These are phyloP conservation scores for Lucifuga dentata DNA, from an alignment of 2,113 vertebrate species.

Conservation along the genomic window DNA sequence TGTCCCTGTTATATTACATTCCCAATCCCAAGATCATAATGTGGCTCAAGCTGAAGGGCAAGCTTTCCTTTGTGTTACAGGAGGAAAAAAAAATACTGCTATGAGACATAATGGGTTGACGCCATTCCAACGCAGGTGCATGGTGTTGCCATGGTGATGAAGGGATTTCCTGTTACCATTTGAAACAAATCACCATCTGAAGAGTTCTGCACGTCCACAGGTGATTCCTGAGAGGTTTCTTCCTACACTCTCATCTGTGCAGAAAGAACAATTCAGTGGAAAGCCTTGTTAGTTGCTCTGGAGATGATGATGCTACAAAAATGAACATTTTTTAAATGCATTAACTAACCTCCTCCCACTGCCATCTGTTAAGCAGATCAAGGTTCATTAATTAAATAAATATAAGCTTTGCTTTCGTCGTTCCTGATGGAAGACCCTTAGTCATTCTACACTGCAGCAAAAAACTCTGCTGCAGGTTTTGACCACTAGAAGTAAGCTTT, in stretches of 20 bases:
- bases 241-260: conserved; percentile 10
- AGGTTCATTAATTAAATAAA: conserved; percentile 14
- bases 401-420: conserved; percentile 30
- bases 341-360: conserved; percentile 11
- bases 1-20: conserved; percentile 52
- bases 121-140: conserved; percentile 69
- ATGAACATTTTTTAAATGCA: neutral
- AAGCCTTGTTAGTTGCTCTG: conserved; percentile 3
- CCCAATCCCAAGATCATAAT: conserved; percentile 26
- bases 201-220: conserved; percentile 44
- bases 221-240: conserved; percentile 54
- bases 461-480: conserved; percentile 6
- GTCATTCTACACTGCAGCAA: conserved; percentile 17
- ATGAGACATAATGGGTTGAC: conserved; percentile 63
- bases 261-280: neutral
- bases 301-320: neutral
- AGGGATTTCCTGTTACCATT: conserved; percentile 69
- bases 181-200: conserved; percentile 12
- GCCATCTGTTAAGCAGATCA: conserved; percentile 8
- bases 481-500: neutral
- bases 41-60: conserved; percentile 54
- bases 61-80: conserved; percentile 36
- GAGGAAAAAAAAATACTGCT: conserved; percentile 51
- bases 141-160: conserved; percentile 59
- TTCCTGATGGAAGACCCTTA: conserved; percentile 8